A percentile compares a stretch with the other conserved stretches of the same genome.
These are phyloP conservation scores for Lampris megalopsis DNA, from an alignment of 2,113 vertebrate genomes.

Conservation along the genomic window DNA sequence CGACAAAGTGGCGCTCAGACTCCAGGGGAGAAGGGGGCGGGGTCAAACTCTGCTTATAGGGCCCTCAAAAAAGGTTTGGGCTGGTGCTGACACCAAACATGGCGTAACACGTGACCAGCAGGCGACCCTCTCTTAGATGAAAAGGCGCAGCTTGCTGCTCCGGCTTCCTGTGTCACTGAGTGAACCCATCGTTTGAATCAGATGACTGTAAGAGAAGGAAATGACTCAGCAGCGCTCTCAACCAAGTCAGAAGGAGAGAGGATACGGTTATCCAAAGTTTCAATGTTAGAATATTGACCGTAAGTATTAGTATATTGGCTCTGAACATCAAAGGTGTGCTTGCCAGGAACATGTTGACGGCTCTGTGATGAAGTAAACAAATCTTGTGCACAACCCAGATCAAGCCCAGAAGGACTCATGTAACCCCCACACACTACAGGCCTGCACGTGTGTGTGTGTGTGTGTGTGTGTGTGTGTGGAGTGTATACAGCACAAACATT, in stretches of 20 bases:
- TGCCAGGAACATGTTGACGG: slow-evolving; percentile 40
- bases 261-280: slow-evolving; percentile 50
- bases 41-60: too few relatives aligned
- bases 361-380: slow-evolving; percentile 27
- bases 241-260: slow-evolving; percentile 39
- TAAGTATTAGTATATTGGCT: slow-evolving; percentile 17
- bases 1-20: too few relatives aligned
- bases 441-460: background rate
- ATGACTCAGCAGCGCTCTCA: slow-evolving; percentile 47
- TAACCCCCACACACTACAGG: background rate
- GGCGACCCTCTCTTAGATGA: background rate
- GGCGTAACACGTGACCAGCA: slow-evolving; percentile 36
- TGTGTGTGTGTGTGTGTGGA: background rate
- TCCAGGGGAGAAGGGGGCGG: too few relatives aligned
- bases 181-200: background rate
- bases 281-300: slow-evolving; percentile 46
- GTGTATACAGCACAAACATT: background rate
- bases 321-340: slow-evolving; percentile 14
- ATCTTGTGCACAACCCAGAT: background rate
- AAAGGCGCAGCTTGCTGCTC: background rate
- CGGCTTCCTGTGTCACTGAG: background rate
- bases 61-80: too few relatives aligned
- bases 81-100: slow-evolving; percentile 3
- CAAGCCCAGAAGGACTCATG: too few relatives aligned
- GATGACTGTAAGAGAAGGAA: slow-evolving; percentile 48